Conservation (phyloP, 2,113 vertebrate genomes). For the Charina bottae region DNA sequence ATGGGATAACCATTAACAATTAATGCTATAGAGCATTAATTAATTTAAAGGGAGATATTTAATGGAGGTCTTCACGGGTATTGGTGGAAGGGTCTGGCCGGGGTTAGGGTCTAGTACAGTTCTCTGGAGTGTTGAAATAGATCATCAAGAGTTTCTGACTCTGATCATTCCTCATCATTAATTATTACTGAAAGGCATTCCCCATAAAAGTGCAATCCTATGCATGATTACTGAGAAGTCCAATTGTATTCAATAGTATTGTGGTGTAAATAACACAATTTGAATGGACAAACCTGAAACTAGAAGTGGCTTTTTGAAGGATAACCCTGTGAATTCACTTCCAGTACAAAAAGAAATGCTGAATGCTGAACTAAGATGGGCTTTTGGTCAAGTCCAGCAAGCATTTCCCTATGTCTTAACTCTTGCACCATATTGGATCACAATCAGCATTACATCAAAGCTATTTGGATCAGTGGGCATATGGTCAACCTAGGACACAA, state of each 20-base stretch:
- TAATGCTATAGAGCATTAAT: constrained; percentile 9
- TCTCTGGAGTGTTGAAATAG: background rate
- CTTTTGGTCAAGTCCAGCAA: background rate
- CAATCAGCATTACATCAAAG: background rate
- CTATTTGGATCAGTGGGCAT: background rate
- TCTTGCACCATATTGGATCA: background rate
- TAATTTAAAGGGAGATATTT: background rate
- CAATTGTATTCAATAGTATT: background rate
- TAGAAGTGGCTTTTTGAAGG: background rate
- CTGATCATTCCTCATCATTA: background rate
- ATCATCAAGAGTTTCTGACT: background rate
- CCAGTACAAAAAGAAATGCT: background rate
- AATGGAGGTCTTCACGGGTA: background rate
- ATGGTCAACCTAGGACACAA: background rate
- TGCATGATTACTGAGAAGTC: too few species aligned
- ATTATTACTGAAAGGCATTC: background rate
- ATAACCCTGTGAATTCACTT: background rate
- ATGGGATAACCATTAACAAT: constrained; percentile 55
- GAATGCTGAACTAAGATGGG: background rate
- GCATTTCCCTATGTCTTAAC: background rate
- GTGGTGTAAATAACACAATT: background rate
- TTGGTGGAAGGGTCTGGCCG: background rate
- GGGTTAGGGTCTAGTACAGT: background rate
- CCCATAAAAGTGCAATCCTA: background rate
- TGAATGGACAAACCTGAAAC: background rate